Conservation (phyloP, 2,113 vertebrate genomes). For the Xenopus borealis region DNA sequence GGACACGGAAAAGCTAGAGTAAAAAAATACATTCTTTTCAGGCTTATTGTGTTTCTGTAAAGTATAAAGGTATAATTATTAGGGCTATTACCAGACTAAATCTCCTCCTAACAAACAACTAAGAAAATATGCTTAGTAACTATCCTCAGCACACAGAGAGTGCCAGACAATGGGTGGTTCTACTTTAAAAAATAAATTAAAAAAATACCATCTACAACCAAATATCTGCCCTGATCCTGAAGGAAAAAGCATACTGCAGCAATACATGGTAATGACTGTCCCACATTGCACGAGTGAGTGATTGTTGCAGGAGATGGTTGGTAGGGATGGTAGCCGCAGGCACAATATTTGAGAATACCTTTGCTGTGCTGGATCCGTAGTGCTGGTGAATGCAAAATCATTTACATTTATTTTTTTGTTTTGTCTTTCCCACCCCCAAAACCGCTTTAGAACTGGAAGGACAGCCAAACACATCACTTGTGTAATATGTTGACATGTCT, state of each 20-base stretch:
- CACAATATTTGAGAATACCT: constrained; percentile 45
- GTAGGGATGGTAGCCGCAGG: constrained; percentile 38
- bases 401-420: constrained; percentile 19
- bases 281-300: constrained; percentile 31
- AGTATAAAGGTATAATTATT: constrained; percentile 33
- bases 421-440: constrained; percentile 1
- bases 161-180: constrained; percentile 22
- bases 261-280: constrained; percentile 21
- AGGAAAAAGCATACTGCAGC: constrained; percentile 23
- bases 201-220: constrained; percentile 42
- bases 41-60: constrained; percentile 18
- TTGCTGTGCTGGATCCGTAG: constrained; percentile 46
- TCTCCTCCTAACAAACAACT: constrained; percentile 22
- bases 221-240: constrained; percentile 33
- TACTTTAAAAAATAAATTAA: constrained; percentile 40
- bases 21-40: constrained; percentile 47
- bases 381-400: constrained; percentile 46
- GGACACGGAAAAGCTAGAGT: constrained; percentile 32
- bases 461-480: constrained; percentile 15
- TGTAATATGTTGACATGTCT: constrained; percentile 28
- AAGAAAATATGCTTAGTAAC: constrained; percentile 21
- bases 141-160: constrained; percentile 10
- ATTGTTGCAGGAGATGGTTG: constrained; percentile 24
- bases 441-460: constrained; percentile 35
- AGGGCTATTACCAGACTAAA: constrained; percentile 31